These are phyloP conservation scores for Pinna nobilis DNA, from an alignment of 1,140 invertebrate genomes.

Conservation along the genomic window DNA sequence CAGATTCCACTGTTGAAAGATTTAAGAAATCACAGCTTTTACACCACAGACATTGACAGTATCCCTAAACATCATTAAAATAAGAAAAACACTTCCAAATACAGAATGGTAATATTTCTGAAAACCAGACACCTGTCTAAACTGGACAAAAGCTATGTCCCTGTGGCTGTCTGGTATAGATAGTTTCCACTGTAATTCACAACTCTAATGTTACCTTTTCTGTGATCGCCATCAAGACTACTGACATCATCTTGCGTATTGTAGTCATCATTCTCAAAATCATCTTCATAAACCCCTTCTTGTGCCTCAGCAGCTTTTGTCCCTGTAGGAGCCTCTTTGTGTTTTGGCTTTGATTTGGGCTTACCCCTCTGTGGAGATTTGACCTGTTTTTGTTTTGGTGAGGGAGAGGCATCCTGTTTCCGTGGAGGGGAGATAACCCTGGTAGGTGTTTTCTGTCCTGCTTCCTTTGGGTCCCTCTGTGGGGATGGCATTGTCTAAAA, in stretches of 20 bases:
- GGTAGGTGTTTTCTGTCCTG: background rate
- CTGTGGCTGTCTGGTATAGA: too few relatives aligned
- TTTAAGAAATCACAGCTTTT: too few relatives aligned
- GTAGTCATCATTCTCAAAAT: slow-evolving; percentile 54
- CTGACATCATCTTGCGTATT: slow-evolving; percentile 59
- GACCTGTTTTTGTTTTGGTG: slow-evolving; percentile 23
- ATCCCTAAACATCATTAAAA: too few relatives aligned
- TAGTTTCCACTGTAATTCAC: too few relatives aligned
- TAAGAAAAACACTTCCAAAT: too few relatives aligned
- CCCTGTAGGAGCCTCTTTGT: slow-evolving; percentile 24
- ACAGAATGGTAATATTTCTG: too few relatives aligned
- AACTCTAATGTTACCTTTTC: too few relatives aligned
- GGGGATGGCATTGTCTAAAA: too few relatives aligned
- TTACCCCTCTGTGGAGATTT: slow-evolving; percentile 42
- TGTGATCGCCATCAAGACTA: slow-evolving; percentile 48
- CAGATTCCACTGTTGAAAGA: too few relatives aligned
- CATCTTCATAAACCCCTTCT: slow-evolving; percentile 54
- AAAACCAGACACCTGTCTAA: too few relatives aligned
- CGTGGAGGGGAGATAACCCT: slow-evolving; percentile 7
- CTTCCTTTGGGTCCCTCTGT: slow-evolving; percentile 12
- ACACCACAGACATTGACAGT: too few relatives aligned
- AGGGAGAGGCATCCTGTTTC: background rate
- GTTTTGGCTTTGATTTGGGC: slow-evolving; percentile 18
- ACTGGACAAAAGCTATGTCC: too few relatives aligned
- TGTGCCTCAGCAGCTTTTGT: background rate